Percentiles rank a stretch among this genome's conserved stretches.
These are phyloP conservation scores for Phrynocephalus forsythii DNA, from an alignment of 2,797 vertebrate genomes.

Conservation along the genomic window DNA sequence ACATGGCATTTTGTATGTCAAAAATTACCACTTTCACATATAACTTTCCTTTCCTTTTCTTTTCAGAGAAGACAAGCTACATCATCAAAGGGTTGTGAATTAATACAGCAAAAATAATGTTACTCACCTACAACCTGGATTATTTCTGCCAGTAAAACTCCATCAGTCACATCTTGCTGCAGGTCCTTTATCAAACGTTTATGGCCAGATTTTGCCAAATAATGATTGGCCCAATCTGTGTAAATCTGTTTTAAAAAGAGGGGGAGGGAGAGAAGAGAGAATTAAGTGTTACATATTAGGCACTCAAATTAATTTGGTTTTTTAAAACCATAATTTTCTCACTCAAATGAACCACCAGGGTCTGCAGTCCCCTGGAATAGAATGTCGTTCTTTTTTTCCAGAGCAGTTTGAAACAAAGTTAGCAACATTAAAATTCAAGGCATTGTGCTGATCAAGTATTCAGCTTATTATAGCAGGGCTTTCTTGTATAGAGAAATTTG, in stretches of 20 bases:
- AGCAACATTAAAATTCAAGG: conserved; percentile 85
- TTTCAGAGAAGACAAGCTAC: conserved; percentile 18
- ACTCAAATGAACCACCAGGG: conserved; percentile 34
- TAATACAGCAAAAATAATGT: background rate
- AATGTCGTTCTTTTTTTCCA: background rate
- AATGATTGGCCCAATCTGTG: conserved; percentile 99
- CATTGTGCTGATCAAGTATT: conserved; percentile 82
- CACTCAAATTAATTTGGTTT: background rate
- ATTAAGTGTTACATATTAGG: too few relatives aligned
- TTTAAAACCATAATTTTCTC: conserved; percentile 14
- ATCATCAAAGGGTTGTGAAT: background rate
- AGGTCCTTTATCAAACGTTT: conserved; percentile 97
- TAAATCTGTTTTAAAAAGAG: conserved; percentile 87
- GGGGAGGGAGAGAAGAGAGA: conserved; percentile 1
- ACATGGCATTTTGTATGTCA: conserved; percentile 22
- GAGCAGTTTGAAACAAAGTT: conserved; percentile 68
- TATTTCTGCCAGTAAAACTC: conserved; percentile 95
- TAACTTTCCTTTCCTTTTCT: background rate
- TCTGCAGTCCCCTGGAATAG: background rate
- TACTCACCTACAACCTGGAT: conserved; percentile 97
- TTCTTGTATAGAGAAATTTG: conserved; percentile 81
- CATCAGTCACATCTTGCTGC: conserved; percentile 95
- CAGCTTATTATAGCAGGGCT: conserved; percentile 75
- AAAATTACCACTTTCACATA: conserved; percentile 8
- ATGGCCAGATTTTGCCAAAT: conserved; percentile 95